Base-by-base conservation (phyloP, 2,113 vertebrate species). In the Apodemus sylvaticus region DNA sequence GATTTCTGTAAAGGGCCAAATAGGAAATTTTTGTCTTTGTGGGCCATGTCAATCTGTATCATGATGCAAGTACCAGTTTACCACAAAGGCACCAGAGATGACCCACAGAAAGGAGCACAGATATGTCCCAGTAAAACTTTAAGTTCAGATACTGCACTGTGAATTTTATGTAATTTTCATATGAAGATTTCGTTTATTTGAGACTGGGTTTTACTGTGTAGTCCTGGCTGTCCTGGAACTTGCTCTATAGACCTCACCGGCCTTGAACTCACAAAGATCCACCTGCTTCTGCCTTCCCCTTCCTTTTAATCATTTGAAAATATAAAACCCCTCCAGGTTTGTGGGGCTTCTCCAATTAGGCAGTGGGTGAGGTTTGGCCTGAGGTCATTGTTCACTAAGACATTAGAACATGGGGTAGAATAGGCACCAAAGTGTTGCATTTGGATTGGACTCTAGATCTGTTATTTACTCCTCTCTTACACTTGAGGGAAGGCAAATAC, bases 91-190 rank as follows among this genome's bases (percentile, higher is more conserved):
- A 91, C 34, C 48, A n/a, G 0, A 88, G 36, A 53, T 4, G 42
- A 73, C 31, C 58, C 0, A 3, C 0, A 92, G 39, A 45, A 94
- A 55, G 11, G 53, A 89, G 45, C 6, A 64, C 13, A 8, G 71
- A 66, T 74, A 16, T 78, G 42, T 51, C 39, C 10, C 31, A 78
- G 13, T 64, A 93, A 81, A 76, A 83, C 22, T 93, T 81, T 36
- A 92, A 13, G 77, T 79, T 73, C 29, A 36, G 51, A 93, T 11
- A 77, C 0, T 76, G 51, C 45, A 62, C 70, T 79, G 1, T 89
- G 17, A 73, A 86, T 87, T 93, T 78, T 64, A 90, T 55, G 1
- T 81, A 81, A 90, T 73, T 90, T 87, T 83, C 42, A 86, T 51
- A 83, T 17, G 22, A 76, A 82, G 13, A 89, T 10, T 39, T 66